Evolutionary conservation across 2,888 invertebrate genomes (phyloP), one percentile per base, ranked within the genome.

Genomic region (Drosophila greeni): DNA sequence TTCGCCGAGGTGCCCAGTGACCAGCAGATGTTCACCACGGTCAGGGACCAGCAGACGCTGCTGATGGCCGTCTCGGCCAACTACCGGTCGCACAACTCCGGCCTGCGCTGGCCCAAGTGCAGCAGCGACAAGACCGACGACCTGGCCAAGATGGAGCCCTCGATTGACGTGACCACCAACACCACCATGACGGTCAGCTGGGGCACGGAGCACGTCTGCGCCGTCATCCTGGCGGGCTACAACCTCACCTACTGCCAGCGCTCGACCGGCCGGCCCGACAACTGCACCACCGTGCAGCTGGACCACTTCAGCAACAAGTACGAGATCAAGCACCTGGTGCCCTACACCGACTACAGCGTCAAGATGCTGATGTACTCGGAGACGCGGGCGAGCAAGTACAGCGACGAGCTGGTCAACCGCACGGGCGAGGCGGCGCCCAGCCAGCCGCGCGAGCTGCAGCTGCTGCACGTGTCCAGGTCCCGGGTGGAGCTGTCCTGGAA

Each of bases 51-150:
- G 47, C 77, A 79, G 92, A 85, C 95, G 92, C 82, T 88, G 12
- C 87, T 87, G 47, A 95, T 96, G 90, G 96, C 95, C 2, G 94
- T 96, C 66, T 92, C 96, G 6, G 94, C 94, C 0, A 95, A 96
- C 82, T 92, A 92, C 40, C 88, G 89, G 0, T 87, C 87, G 5
- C 91, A 90, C 66, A 95, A 95, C 73, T 95, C 95, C 85, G 96
- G 96, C 1, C 95, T 96, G 93, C 91, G 93, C 12, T 96, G 96
- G 96, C 93, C 95, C 11, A 91, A 92, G 34, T 96, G 96, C 53
- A 86, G 86, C 4, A 84, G 85, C 42, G 85, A 86, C 58, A 75
- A 79, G 5, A 79, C 75, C 20, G 83, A 79, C 42, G 88, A 88
- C 55, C 69, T 88, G 53, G 84, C 82, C 18, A 87, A 86, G 66